Base-by-base conservation (phyloP, 2,797 vertebrate species). In the Anabas testudineus region DNA sequence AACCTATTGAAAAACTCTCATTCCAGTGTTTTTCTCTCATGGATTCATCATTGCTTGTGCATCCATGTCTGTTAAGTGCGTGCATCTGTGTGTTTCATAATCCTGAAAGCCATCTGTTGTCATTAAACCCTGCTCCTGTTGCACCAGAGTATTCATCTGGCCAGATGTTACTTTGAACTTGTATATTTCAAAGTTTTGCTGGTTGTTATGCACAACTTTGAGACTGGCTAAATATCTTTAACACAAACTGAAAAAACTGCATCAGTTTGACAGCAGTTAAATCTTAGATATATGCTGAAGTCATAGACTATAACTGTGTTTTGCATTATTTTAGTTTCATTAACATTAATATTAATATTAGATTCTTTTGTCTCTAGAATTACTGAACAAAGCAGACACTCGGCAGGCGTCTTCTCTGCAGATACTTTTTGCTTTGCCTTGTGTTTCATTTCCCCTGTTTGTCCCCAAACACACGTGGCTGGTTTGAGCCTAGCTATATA, bases 31-130 rank as follows among this genome's bases (percentile, higher is more conserved):
- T 76, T 55, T 52, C 26, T 53, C 42, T 48, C 45, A 34, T 26
- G 10, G 26, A 58, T 58, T 82, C 69, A 74, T 78, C 53, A 56
- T 74, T 69, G 70, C 52, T 58, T 61, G 32, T 49, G 61, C 41
- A 28, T 63, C 62, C 45, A 64, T 42, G 39, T 84, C 45, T 66
- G 61, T 74, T 69, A 58, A 58, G 52, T 34, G 57, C 51, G 53
- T 81, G 37, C 67, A 54, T 58, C 34, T 59, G 71, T 74, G 72
- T 52, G 63, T 84, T 76, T 81, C 51, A 55, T 89, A 88, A 90
- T 86, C 79, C 74, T 26, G 74, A 69, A 70, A 87, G 76, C 80
- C 90, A 89, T 89, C 87, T 91, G 85, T 73, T 86, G 51, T 83
- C 84, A 87, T 88, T 86, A 86, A 86, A 87, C 76, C 71, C 67